Percentiles rank a stretch among this genome's conserved stretches.
Evolutionary conservation across 2,797 vertebrate species (phyloP).

Genomic region (Tenualosa thibaudeaui): DNA sequence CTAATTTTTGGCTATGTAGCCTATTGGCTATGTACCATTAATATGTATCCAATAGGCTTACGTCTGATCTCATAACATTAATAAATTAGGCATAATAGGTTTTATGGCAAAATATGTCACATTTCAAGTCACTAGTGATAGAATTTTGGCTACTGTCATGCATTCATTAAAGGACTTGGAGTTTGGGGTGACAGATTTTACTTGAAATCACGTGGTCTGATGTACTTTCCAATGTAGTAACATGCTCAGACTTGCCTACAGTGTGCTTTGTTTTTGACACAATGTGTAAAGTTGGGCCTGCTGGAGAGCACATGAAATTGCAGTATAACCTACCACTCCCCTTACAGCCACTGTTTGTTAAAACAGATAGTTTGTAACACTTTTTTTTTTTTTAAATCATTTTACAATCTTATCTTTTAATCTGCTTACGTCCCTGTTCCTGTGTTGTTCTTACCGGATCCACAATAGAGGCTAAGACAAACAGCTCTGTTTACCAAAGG

Average conservation of each 20-base stretch:
- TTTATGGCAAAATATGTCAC: no score
- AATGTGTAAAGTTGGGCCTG: not conserved
- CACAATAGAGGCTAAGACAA: not conserved
- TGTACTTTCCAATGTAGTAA: not conserved
- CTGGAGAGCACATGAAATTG: not conserved
- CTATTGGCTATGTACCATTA: no score
- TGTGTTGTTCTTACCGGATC: not conserved
- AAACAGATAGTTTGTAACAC: not conserved
- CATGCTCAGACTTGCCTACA: constrained; percentile 7
- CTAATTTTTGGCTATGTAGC: no score
- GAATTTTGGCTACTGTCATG: no score
- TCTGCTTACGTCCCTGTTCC: no score
- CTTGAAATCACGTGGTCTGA: not conserved
- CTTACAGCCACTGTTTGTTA: not conserved
- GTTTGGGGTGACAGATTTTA: not conserved
- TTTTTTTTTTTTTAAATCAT: not conserved
- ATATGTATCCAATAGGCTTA: no score
- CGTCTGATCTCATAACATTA: no score
- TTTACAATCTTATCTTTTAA: not conserved
- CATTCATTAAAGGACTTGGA: no score
- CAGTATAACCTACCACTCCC: not conserved
- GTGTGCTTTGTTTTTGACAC: not conserved
- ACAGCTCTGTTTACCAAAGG: not conserved
- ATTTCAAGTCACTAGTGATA: no score
- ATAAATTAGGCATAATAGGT: no score